Conservation (phyloP, 2,113 vertebrate genomes). For the Plestiodon gilberti region DNA sequence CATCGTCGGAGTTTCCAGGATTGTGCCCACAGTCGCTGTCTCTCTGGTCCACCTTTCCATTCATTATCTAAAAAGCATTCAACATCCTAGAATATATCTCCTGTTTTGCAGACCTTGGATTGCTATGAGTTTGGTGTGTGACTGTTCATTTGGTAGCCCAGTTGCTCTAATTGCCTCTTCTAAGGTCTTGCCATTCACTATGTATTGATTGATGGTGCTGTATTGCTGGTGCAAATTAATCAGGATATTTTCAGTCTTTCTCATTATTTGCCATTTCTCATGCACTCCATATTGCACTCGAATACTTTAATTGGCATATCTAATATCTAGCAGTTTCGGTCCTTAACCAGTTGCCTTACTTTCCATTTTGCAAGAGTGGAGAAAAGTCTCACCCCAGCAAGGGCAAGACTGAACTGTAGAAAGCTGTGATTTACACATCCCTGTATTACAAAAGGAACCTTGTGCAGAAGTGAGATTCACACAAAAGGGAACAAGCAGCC, state of each 20-base stretch:
- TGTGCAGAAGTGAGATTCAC: slow-evolving; percentile 25
- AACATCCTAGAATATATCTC: neutral
- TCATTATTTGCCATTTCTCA: neutral
- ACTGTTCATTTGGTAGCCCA: neutral
- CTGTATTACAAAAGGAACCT: slow-evolving; percentile 6
- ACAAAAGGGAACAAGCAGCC: slow-evolving; percentile 2
- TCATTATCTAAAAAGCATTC: neutral
- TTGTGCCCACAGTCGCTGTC: accelerated
- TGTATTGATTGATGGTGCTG: slow-evolving; percentile 19
- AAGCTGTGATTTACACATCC: slow-evolving; percentile 23
- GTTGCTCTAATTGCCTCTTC: neutral
- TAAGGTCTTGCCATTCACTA: neutral
- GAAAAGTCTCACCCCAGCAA: slow-evolving; percentile 21
- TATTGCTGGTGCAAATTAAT: neutral
- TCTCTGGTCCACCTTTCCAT: neutral
- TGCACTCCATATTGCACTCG: neutral
- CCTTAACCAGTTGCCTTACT: neutral
- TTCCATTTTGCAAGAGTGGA: slow-evolving; percentile 10
- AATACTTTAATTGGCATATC: neutral
- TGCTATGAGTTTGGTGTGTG: neutral
- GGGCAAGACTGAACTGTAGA: neutral
- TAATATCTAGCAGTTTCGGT: neutral
- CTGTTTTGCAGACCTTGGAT: neutral
- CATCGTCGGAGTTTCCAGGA: too few species aligned
- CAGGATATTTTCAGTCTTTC: neutral